Conservation (phyloP, 2,888 invertebrate species). For the Xylocampa areola region DNA sequence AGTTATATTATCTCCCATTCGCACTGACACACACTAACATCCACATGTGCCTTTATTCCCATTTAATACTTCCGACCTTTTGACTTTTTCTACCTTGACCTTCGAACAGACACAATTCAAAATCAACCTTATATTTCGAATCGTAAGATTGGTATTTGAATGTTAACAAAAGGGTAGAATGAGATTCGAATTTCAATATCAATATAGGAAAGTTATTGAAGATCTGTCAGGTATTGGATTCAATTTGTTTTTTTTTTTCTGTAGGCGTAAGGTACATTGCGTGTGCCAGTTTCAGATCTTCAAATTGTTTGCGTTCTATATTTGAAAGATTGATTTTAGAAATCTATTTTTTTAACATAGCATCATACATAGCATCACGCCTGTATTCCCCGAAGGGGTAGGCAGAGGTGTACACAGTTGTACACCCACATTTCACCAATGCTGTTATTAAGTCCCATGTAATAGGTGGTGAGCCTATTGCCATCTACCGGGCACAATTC, state of each 20-base stretch:
- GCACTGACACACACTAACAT: conserved; percentile 8
- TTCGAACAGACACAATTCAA: background rate
- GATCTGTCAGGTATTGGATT: conserved; percentile 59
- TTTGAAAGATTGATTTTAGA: no score
- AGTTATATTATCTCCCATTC: conserved; percentile 13
- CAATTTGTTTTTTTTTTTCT: conserved; percentile 45
- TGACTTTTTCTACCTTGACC: conserved; percentile 43
- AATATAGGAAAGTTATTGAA: conserved; percentile 59
- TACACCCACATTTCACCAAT: no score
- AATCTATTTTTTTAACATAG: no score
- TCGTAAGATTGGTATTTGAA: conserved; percentile 20
- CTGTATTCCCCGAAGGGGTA: no score
- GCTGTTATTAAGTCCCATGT: no score
- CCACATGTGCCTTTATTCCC: conserved; percentile 28
- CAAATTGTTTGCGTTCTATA: background rate
- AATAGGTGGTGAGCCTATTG: no score
- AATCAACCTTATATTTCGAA: background rate
- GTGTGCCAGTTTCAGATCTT: background rate
- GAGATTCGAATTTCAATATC: conserved; percentile 52
- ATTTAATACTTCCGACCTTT: conserved; percentile 43
- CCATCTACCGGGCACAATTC: no score
- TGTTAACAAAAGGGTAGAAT: background rate
- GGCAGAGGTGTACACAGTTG: no score
- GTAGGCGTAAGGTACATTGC: conserved; percentile 9
- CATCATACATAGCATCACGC: no score